Conservation (phyloP, 1,140 invertebrate species). For the Mamestra configurata region DNA sequence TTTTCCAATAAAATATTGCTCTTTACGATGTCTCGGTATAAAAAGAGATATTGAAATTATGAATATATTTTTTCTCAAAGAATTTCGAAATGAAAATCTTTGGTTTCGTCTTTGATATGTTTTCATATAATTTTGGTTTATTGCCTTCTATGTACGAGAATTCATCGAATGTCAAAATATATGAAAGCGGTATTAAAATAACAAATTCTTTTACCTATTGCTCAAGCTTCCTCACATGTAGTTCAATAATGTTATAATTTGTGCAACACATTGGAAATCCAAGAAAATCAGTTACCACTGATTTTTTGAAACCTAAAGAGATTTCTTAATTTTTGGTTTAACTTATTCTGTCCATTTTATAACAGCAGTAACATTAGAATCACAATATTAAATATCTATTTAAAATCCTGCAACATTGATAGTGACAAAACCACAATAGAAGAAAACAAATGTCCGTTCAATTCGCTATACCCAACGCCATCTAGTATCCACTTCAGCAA, state of each 20-base stretch:
- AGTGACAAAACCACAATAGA: background rate
- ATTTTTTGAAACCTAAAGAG: no score
- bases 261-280: no score
- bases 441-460: background rate
- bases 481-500: no score
- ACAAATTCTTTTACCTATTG: background rate
- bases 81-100: slow-evolving; percentile 44
- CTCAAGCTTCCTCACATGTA: background rate
- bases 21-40: slow-evolving; percentile 33
- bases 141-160: slow-evolving; percentile 16
- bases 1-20: slow-evolving; percentile 45
- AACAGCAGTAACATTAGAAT: no score
- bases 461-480: slow-evolving; percentile 10
- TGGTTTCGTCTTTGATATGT: slow-evolving; percentile 44
- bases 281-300: background rate
- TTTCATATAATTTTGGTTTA: slow-evolving; percentile 38
- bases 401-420: background rate
- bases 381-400: no score
- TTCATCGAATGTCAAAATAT: background rate
- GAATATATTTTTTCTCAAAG: slow-evolving; percentile 34
- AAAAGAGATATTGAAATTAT: slow-evolving; percentile 49
- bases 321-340: no score
- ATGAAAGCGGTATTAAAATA: background rate
- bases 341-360: no score
- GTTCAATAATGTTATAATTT: no score